Percentiles rank a stretch among this genome's conserved stretches.
Conservation (phyloP, 2,888 invertebrate genomes). For the Kuschelorhynchus macadamiae region DNA sequence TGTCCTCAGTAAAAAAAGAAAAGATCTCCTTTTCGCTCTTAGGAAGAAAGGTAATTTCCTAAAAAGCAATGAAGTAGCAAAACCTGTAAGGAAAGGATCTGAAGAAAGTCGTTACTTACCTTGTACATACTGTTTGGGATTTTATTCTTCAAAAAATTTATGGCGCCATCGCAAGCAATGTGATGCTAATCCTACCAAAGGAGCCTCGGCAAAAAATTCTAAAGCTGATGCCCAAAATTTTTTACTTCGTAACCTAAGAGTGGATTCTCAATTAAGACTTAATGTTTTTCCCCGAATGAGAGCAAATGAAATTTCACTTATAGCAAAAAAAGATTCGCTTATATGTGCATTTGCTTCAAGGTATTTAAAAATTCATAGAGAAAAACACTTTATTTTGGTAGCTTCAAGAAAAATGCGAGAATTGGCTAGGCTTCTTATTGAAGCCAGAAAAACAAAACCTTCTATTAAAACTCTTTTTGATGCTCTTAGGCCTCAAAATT, state of each 20-base stretch:
- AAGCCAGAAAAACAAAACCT: constrained; percentile 25
- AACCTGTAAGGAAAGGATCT: constrained; percentile 14
- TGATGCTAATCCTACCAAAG: too few relatives aligned
- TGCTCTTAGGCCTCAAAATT: constrained; percentile 36
- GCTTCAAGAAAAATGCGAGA: constrained; percentile 48
- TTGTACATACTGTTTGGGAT: constrained; percentile 14
- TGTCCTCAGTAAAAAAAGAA: too few relatives aligned
- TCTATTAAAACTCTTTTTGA: constrained; percentile 24
- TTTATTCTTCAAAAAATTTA: constrained; percentile 13
- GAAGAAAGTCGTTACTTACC: constrained; percentile 17
- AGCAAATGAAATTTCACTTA: constrained; percentile 33
- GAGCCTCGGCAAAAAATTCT: too few relatives aligned
- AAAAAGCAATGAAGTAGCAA: not conserved
- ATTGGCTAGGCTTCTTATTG: constrained; percentile 24
- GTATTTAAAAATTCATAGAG: constrained; percentile 45
- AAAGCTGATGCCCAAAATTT: too few relatives aligned
- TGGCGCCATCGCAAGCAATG: constrained; percentile 2
- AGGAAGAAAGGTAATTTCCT: not conserved
- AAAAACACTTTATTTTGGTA: constrained; percentile 44
- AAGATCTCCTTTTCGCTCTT: too few relatives aligned
- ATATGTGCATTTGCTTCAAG: constrained; percentile 46
- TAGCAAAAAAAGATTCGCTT: constrained; percentile 39
- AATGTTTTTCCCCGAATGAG: constrained; percentile 13
- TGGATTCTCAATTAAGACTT: constrained; percentile 6
- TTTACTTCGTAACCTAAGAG: constrained; percentile 11